Conservation (phyloP, 2,797 vertebrate species). For the Squalus acanthias region DNA sequence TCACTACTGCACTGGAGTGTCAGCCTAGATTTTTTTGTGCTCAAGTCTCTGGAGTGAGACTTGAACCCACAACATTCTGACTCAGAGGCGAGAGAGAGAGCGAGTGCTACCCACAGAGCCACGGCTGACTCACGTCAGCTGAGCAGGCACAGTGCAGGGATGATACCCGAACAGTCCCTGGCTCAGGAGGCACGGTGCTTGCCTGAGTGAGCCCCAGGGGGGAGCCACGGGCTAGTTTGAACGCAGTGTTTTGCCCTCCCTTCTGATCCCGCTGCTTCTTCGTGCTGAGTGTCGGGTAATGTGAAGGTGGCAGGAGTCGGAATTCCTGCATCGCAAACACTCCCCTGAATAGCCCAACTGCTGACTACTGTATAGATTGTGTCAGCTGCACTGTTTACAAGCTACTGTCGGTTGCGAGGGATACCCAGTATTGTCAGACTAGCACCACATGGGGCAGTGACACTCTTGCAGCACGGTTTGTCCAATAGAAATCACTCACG, state of each 20-base stretch:
- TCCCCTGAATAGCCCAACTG: background rate
- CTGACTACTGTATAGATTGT: background rate
- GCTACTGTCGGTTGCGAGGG: background rate
- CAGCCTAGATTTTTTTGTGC: too few relatives aligned
- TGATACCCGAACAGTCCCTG: background rate
- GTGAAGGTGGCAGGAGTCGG: background rate
- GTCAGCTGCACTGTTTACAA: too few relatives aligned
- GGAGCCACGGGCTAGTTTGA: background rate
- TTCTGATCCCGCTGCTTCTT: too few relatives aligned
- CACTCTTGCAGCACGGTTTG: background rate
- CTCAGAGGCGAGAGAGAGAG: too few relatives aligned
- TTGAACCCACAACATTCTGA: too few relatives aligned
- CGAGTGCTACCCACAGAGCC: too few relatives aligned
- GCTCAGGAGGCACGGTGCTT: background rate
- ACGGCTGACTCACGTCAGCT: background rate
- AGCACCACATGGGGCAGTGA: background rate
- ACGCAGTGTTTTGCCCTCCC: background rate
- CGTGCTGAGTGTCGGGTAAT: background rate
- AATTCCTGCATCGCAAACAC: background rate
- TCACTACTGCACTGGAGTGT: too few relatives aligned
- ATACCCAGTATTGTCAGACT: background rate
- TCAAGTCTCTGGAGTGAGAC: too few relatives aligned
- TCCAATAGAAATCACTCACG: background rate
- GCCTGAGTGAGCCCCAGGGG: background rate
- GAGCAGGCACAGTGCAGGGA: background rate